Base-by-base conservation (phyloP, 2,797 vertebrate genomes). In the Poeciliopsis turneri region DNA sequence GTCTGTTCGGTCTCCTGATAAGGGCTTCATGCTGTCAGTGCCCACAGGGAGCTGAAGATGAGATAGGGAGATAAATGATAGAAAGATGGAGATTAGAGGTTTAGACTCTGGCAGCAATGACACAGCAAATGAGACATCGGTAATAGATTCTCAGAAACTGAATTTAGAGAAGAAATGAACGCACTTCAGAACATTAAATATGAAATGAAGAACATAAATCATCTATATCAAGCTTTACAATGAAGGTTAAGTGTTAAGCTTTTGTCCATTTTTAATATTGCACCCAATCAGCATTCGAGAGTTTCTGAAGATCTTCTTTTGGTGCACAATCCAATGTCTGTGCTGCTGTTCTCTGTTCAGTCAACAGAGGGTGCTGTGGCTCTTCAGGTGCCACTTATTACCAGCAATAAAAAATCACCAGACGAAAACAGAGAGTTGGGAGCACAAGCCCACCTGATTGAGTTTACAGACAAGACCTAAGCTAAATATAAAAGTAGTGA, bases 291-390 rank as follows among this genome's bases (percentile, higher is more conserved):
- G 23, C 30, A 25, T 71, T 59, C 79, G 72, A 49, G 55, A 25
- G 30, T 49, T 39, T n/a, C 30, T 64, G 39, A 23, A 36, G 5
- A 51, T 49, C 2, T 57, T 1, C 39, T 72, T 43, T 74, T 45
- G 53, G 15, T 72, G 39, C 41, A 69, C 61, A 72, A 59, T 46
- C 53, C 43, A 55, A 72, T 46, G 46, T 71, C 28, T 71, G 81
- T 75, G 84, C 69, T 46, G 57, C 70, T 28, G 41, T 76, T 76
- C 20, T 75, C 3, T 0, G 0, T 5, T 0, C 28, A 0, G 7
- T 43, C 93, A 78, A 92, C 87, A 94, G 95, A 93, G 95, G 94
- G 94, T 11, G 91, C 87, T 95, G 92, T 93, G 90, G 92, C 28
- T 83, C 88, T 92, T 88, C 59, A 55, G 55, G 82, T 91, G 75